These are phyloP conservation scores for Shargacucullia verbasci DNA, from an alignment of 2,888 invertebrate species.

Conservation along the genomic window DNA sequence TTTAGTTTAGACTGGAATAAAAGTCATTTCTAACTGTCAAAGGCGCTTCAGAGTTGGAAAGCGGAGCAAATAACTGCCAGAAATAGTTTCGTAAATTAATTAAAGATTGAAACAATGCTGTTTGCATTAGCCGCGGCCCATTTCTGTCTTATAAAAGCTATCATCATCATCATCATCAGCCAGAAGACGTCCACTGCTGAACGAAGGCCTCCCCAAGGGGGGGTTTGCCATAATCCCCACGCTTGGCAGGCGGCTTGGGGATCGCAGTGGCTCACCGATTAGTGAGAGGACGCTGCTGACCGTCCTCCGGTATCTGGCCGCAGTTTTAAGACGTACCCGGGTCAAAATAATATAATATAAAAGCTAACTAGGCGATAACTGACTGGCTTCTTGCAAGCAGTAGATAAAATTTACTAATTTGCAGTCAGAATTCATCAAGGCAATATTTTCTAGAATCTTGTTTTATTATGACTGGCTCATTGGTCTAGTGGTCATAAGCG, in stretches of 20 bases:
- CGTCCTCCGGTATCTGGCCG: too few relatives aligned
- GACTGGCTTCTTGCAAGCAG: neutral
- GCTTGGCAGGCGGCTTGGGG: too few relatives aligned
- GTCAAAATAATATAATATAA: too few relatives aligned
- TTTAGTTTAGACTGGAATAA: constrained; percentile 8
- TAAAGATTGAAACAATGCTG: constrained; percentile 31
- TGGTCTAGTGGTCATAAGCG: too few relatives aligned
- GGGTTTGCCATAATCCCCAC: too few relatives aligned
- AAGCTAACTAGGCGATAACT: neutral
- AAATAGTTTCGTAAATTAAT: constrained; percentile 39
- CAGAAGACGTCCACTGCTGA: too few relatives aligned
- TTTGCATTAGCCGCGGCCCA: constrained; percentile 8
- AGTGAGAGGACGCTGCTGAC: too few relatives aligned
- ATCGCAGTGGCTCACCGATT: too few relatives aligned
- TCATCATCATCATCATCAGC: too few relatives aligned
- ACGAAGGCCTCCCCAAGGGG: too few relatives aligned
- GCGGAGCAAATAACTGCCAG: constrained; percentile 3
- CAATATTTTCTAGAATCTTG: constrained; percentile 6
- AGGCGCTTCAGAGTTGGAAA: constrained; percentile 1
- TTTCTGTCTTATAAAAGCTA: neutral
- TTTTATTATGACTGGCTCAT: too few relatives aligned
- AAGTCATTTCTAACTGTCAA: constrained; percentile 3
- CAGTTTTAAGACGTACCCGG: too few relatives aligned
- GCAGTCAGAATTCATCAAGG: constrained; percentile 27
- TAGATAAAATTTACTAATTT: constrained; percentile 1